Evolutionary conservation across 2,888 invertebrate genomes (phyloP).

Genomic region (Chrysodeixis includens): DNA sequence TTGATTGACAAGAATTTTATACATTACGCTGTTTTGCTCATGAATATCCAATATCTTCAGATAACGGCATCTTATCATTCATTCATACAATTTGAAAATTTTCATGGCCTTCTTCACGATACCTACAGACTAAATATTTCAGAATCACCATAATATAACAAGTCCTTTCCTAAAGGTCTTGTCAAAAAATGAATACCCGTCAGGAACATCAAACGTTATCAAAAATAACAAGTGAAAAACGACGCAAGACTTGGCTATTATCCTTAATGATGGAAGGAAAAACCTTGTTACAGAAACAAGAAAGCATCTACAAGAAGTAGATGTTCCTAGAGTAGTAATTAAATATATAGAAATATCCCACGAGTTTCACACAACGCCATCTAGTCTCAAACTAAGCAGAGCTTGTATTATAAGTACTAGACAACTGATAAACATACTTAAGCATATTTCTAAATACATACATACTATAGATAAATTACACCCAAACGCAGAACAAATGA

Average conservation of each 20-base stretch:
- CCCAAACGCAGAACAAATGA: too few species aligned
- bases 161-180: not conserved
- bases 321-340: not conserved
- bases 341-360: too few species aligned
- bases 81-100: not conserved
- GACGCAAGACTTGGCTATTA: not conserved
- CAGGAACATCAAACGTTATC: not conserved
- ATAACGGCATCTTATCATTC: not conserved
- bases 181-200: constrained; percentile 4
- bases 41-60: not conserved
- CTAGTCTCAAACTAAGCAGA: too few species aligned
- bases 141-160: not conserved
- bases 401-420: too few species aligned
- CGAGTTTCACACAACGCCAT: too few species aligned
- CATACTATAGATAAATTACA: too few species aligned
- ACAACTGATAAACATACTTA: too few species aligned
- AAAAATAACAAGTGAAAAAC: not conserved
- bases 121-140: not conserved
- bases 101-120: not conserved
- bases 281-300: not conserved
- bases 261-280: not conserved
- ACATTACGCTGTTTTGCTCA: not conserved
- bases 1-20: not conserved
- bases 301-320: not conserved
- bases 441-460: too few species aligned